Conservation (phyloP, 1,140 invertebrate genomes). For the Neodiprion fabricii region DNA sequence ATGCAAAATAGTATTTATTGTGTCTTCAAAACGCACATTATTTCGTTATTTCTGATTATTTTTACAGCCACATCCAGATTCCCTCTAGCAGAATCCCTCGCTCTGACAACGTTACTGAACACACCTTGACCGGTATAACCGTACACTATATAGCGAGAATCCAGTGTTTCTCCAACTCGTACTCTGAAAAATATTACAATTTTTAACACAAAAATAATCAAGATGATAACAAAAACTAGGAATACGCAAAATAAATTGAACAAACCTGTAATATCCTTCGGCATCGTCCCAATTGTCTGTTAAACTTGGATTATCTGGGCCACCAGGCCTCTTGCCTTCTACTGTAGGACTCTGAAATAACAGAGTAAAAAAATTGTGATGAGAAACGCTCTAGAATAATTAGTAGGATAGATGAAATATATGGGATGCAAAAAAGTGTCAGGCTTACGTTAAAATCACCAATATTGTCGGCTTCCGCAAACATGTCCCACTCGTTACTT, state of each 20-base stretch:
- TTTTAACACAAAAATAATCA: not conserved
- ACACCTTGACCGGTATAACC: constrained; percentile 99
- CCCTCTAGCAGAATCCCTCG: constrained; percentile 85
- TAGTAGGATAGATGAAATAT: constrained; percentile 25
- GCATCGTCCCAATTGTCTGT: constrained; percentile 99
- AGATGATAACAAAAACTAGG: not conserved
- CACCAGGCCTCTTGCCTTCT: constrained; percentile 68
- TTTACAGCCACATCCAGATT: constrained; percentile 97
- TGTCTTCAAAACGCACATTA: constrained; percentile 83
- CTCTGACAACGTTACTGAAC: constrained; percentile 97
- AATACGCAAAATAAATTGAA: constrained; percentile 21
- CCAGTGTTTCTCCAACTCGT: constrained; percentile 92
- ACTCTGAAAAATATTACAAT: constrained; percentile 75
- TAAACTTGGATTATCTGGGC: constrained; percentile 86
- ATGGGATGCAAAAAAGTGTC: constrained; percentile 17
- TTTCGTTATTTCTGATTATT: constrained; percentile 99
- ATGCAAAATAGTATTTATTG: not conserved
- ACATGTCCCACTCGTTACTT: constrained; percentile 82
- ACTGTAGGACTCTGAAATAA: constrained; percentile 79
- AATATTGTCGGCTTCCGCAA: constrained; percentile 88
- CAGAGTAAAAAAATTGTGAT: constrained; percentile 31
- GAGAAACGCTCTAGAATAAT: not conserved
- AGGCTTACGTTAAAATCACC: constrained; percentile 82
- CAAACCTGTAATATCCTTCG: constrained; percentile 87
- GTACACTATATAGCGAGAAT: constrained; percentile 93